Percentiles rank a stretch among this genome's conserved stretches.
Conservation (phyloP, 2,113 vertebrate genomes). For the Bubo blakistoni region DNA sequence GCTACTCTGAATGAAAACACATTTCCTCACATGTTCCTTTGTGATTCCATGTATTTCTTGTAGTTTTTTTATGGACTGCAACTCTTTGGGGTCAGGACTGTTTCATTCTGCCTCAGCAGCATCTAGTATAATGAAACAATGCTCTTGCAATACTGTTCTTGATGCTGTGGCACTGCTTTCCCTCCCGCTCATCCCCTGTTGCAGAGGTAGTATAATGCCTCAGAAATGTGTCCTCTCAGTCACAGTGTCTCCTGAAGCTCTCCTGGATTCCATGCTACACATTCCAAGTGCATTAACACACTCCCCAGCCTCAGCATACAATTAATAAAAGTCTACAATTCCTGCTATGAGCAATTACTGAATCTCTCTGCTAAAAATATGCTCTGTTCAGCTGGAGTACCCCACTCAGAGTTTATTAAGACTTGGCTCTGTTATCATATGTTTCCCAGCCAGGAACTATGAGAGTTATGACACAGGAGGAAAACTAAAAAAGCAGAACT, state of each 20-base stretch:
- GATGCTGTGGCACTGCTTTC: background rate
- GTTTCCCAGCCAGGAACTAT: slow-evolving; percentile 34
- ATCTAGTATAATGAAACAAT: background rate
- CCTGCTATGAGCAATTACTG: slow-evolving; percentile 25
- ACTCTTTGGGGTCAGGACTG: background rate
- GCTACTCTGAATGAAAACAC: background rate
- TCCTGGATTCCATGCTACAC: background rate
- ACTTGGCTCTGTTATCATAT: slow-evolving; percentile 14
- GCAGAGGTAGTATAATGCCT: background rate
- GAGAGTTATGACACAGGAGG: slow-evolving; percentile 33
- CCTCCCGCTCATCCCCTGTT: background rate
- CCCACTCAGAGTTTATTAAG: slow-evolving; percentile 52
- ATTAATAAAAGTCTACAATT: slow-evolving; percentile 15
- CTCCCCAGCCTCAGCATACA: background rate
- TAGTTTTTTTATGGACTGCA: background rate
- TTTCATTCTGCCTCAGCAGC: background rate
- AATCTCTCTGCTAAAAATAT: slow-evolving; percentile 15
- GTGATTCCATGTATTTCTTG: background rate
- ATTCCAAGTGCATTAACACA: slow-evolving; percentile 2
- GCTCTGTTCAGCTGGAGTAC: slow-evolving; percentile 38
- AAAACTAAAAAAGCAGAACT: slow-evolving; percentile 46
- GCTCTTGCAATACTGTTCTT: background rate
- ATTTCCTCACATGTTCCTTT: background rate
- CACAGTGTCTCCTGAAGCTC: background rate
- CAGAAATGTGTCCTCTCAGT: slow-evolving; percentile 25